Base-by-base conservation (phyloP, 1,140 invertebrate species). In the Macrobrachium rosenbergii region DNA sequence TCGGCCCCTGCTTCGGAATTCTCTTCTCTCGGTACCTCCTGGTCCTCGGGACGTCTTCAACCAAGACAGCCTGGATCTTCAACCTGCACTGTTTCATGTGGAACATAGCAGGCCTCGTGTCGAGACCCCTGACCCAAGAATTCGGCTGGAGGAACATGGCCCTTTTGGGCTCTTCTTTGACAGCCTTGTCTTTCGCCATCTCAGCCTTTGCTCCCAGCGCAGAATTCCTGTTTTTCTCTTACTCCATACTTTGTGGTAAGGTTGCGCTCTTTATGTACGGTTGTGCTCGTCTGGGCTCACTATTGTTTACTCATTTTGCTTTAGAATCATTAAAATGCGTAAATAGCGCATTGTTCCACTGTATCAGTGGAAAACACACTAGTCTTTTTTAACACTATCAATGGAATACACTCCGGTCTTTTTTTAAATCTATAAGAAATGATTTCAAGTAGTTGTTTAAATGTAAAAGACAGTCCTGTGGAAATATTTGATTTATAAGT, bases 1-100 rank as follows among this genome's bases (percentile, higher is more conserved):
- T 84, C 37, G 59, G 59, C 8, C 75, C 73, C 17, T 77, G 73
- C 45, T 84, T 84, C 73, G 75, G 82, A 16, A 72, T 84, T 6
- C 72, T 84, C 28, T 84, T 84, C 82, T 84, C 82, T 59, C 23
- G 63, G 11, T 84, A 64, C 59, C 75, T 84, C 23, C 60, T 84
- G 7, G 60, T 21, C 3, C n/a, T 43, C 10, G 82, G 82, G 19
- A 77, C 69, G 28, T 84, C 82, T 6, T 84, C 82, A 2, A 52
- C 82, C 73, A 84, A 23, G 17, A 77, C 75, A 14, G 82, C 72
- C n/a, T 77, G 72, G 82, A 84, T 84, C 73, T 84, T 84, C 82
- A 84, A 77, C 75, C 5, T 45, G 19, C 75, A 77, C 12, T 77
- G 75, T 21, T 84, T 84, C 28, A 14, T 84, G 58, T 84, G 82